A percentile compares a stretch with the other conserved stretches of the same genome.
Evolutionary conservation across 2,888 invertebrate genomes (phyloP).

Genomic region (Busseola fusca): DNA sequence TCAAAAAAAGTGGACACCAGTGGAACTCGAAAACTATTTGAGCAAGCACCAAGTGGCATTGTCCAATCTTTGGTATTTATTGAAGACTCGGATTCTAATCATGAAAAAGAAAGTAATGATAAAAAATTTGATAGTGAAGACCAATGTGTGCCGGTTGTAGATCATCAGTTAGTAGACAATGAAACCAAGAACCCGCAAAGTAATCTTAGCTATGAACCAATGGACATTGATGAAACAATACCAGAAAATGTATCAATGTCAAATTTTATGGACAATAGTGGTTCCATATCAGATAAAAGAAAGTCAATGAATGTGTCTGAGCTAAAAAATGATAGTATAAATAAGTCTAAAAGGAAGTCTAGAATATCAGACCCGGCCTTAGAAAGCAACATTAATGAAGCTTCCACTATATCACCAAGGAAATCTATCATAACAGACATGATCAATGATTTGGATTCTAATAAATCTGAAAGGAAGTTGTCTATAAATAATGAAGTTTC

Average conservation of each 20-base stretch:
- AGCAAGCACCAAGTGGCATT: slow-evolving; percentile 65
- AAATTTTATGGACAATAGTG: slow-evolving; percentile 60
- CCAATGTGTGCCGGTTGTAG: slow-evolving; percentile 81
- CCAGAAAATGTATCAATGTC: slow-evolving; percentile 72
- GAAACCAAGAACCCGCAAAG: slow-evolving; percentile 46
- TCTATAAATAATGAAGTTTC: slow-evolving; percentile 30
- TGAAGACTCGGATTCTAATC: slow-evolving; percentile 80
- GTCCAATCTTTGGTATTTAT: slow-evolving; percentile 72
- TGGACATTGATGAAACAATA: slow-evolving; percentile 85
- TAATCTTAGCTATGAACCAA: slow-evolving; percentile 79
- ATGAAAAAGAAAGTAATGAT: slow-evolving; percentile 58
- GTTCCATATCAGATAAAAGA: slow-evolving; percentile 44
- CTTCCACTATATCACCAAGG: slow-evolving; percentile 39
- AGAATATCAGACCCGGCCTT: slow-evolving; percentile 10
- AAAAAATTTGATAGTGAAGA: slow-evolving; percentile 70
- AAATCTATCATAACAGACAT: slow-evolving; percentile 47
- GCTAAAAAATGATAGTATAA: slow-evolving; percentile 51
- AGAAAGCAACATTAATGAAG: slow-evolving; percentile 16
- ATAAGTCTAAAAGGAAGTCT: slow-evolving; percentile 56
- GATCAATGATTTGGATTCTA: slow-evolving; percentile 17
- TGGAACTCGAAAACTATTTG: slow-evolving; percentile 68
- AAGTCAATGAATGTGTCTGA: slow-evolving; percentile 57
- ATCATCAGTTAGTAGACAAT: slow-evolving; percentile 58
- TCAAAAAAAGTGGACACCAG: slow-evolving; percentile 33
- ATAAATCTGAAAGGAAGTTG: slow-evolving; percentile 48